Evolutionary conservation across 1,140 invertebrate genomes (phyloP), one percentile per base, ranked within the genome.

Genomic region (Calliphora vicina): DNA sequence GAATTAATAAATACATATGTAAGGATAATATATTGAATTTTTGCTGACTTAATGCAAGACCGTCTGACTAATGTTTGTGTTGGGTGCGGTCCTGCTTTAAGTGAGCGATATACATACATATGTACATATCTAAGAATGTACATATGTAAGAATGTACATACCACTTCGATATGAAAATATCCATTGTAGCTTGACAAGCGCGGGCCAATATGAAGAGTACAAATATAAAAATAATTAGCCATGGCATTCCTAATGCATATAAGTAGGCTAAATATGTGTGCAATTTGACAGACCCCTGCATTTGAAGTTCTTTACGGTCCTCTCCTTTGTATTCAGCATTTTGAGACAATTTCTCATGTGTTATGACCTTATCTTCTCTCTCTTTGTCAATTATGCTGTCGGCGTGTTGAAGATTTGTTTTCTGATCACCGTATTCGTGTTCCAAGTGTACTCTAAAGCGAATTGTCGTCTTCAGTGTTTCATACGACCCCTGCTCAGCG

Each of bases 111-210:
- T n/a, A 35, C 35, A 35, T 35, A 35, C 1, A 35, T 35, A n/a
- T n/a, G n/a, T n/a, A 35, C 35, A 35, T 35, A 29, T 29, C 12
- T 73, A 13, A 73, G 29, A 12, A 50, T 2, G 9, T 50, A 35
- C 35, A 35, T 35, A 29, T 29, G 15, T 73, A 13, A 73, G 29
- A 12, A 50, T 2, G 9, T 50, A 84, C 78, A 88, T 87, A 92
- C 96, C 96, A 97, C 83, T 93, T 91, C 1, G 95, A 93, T 0
- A 97, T 93, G 92, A 96, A 97, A 83, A 94, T 95, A 88, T 97
- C 96, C 85, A 94, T 93, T 15, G 92, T 91, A 23, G 95, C 95
- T 13, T 94, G 95, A 26, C 94, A 90, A 0, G 92, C 87, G 88
- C 97, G 95, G 0, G 95, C 93, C 0, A 93, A 20, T 3, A 96